Evolutionary conservation across 2,888 invertebrate genomes (phyloP), one percentile per base, ranked within the genome.

Genomic region (Belgica antarctica): DNA sequence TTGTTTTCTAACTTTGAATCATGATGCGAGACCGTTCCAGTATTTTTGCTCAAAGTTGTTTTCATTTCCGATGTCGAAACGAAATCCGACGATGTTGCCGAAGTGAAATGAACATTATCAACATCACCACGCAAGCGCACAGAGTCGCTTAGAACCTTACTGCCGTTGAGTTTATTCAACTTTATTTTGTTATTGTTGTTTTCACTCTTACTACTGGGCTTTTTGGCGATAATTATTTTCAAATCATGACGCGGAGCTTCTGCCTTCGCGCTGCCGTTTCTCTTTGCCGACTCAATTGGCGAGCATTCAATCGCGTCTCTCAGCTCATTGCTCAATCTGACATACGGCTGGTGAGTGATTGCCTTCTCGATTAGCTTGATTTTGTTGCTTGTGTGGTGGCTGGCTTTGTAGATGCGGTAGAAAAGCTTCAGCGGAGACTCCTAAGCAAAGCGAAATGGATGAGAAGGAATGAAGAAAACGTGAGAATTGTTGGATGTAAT

Each of bases 391-490:
- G 28, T 70, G 22, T 70, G 61, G 12, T 61, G 61, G 25, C 25
- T 62, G 46, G 46, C 41, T 27, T 70, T 79, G 75, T 80, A 80
- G 73, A 88, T 86, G 57, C 85, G 82, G 76, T 87, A 87, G 77
- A 83, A 85, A 76, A 88, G 86, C 71, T 84, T 79, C 83, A 88
- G 83, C 12, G 87, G 87, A 70, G 84, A 83, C 57, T 82, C 81
- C 87, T 87, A 79, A 22, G 76, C 31, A 12, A 27, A 62, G 2
- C 3, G 12, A 19, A 17, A 57, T 22, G 31, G n/a, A n/a, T n/a
- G n/a, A n/a, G n/a, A n/a, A n/a, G n/a, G n/a, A n/a, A n/a, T n/a
- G n/a, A n/a, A n/a, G n/a, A n/a, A n/a, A n/a, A n/a, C n/a, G n/a
- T n/a, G n/a, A n/a, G n/a, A n/a, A n/a, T n/a, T n/a, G n/a, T n/a